Conservation (phyloP, 1,140 invertebrate genomes). For the Penaeus vannamei region DNA sequence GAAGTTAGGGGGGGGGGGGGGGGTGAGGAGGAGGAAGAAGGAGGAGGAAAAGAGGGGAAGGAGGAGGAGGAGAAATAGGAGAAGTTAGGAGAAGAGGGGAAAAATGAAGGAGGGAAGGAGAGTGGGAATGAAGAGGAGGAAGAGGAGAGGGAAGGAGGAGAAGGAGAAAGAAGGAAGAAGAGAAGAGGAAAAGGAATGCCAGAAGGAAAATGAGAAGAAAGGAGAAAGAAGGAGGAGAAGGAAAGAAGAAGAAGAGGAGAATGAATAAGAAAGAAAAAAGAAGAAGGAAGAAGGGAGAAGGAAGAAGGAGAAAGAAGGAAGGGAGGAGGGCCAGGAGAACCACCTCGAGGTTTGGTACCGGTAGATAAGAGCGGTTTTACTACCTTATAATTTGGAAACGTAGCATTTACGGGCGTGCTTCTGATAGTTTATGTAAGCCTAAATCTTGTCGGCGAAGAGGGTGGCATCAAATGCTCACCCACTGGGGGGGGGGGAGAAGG, state of each 20-base stretch:
- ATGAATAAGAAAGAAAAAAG: not conserved
- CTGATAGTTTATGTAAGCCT: slow-evolving; percentile 47
- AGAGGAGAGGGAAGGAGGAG: too few species aligned
- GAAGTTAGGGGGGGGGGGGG: not conserved
- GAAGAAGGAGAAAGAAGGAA: not conserved
- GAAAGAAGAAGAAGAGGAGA: not conserved
- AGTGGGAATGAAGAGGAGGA: too few species aligned
- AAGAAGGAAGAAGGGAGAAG: not conserved
- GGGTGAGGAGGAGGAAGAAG: not conserved
- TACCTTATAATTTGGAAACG: slow-evolving; percentile 60
- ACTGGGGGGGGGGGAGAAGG: not conserved
- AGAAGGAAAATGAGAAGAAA: too few species aligned
- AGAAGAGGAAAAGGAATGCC: not conserved
- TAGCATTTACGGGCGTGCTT: slow-evolving; percentile 52
- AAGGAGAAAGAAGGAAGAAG: not conserved
- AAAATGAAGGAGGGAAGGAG: too few species aligned
- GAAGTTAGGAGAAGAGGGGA: too few species aligned
- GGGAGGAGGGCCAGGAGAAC: too few species aligned
- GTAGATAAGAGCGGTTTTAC: slow-evolving; percentile 47
- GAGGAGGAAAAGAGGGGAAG: not conserved
- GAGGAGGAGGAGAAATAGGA: not conserved
- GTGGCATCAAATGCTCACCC: slow-evolving; percentile 5
- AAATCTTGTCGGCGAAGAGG: slow-evolving; percentile 32
- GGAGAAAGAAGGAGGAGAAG: not conserved
- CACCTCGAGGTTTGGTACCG: not conserved